Percentiles rank a stretch among this genome's conserved stretches.
These are phyloP conservation scores for Danionella dracula DNA, from an alignment of 2,797 vertebrate genomes.

Conservation along the genomic window DNA sequence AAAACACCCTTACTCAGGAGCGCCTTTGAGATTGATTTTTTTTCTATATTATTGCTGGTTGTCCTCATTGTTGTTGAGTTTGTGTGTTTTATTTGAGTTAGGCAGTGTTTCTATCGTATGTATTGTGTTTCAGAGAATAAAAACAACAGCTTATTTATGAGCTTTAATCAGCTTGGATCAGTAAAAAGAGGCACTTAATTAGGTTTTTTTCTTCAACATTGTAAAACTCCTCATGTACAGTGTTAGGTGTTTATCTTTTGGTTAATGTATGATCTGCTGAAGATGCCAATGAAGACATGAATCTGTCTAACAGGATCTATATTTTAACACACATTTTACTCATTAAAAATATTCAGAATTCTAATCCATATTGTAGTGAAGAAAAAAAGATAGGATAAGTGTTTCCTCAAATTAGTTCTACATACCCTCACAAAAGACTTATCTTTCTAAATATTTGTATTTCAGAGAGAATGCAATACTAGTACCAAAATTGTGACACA, in stretches of 20 bases:
- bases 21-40: conserved; percentile 7
- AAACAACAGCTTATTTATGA: conserved; percentile 25
- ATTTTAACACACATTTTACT: too few relatives aligned
- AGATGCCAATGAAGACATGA: conserved; percentile 40
- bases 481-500: too few relatives aligned
- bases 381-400: too few relatives aligned
- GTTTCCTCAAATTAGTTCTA: too few relatives aligned
- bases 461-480: too few relatives aligned
- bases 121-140: conserved; percentile 28
- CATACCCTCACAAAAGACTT: too few relatives aligned
- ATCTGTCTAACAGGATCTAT: too few relatives aligned
- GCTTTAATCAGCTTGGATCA: conserved; percentile 39
- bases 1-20: conserved; percentile 39
- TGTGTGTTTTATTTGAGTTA: conserved; percentile 27
- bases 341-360: too few relatives aligned
- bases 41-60: conserved; percentile 47
- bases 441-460: too few relatives aligned
- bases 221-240: conserved; percentile 31
- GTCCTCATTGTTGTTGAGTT: conserved; percentile 14
- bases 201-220: conserved; percentile 54
- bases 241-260: conserved; percentile 29
- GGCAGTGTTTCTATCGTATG: conserved; percentile 42
- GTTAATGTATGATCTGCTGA: conserved; percentile 53
- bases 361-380: too few relatives aligned
- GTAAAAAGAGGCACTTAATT: conserved; percentile 80